Evolutionary conservation across 2,797 vertebrate species (phyloP).

Genomic region (Malurus leucopterus): DNA sequence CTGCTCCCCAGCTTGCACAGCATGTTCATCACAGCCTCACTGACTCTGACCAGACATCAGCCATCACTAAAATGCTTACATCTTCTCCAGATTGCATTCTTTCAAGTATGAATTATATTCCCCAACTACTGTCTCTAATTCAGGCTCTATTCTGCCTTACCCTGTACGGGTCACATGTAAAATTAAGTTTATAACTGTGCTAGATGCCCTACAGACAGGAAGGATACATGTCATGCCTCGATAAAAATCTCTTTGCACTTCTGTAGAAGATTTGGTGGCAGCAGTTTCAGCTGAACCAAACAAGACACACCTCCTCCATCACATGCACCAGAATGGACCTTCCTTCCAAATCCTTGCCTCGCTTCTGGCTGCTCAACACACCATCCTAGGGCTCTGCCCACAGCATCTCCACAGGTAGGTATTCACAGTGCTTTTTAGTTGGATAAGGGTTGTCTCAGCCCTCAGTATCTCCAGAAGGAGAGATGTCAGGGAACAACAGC

Average conservation of each 20-base stretch:
- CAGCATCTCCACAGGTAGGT: not conserved
- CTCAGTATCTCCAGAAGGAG: not conserved
- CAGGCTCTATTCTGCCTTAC: not conserved
- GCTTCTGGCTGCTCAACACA: not conserved
- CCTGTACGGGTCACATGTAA: not conserved
- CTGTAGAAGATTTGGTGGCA: not conserved
- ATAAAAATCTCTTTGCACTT: not conserved
- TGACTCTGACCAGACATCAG: not conserved
- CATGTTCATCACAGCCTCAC: not conserved
- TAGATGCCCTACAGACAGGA: not conserved
- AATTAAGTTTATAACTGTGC: not conserved
- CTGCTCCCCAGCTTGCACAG: not conserved
- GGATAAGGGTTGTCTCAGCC: not conserved
- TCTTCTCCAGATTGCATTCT: not conserved
- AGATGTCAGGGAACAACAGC: not conserved
- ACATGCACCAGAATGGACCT: not conserved
- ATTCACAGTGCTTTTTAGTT: rapidly evolving
- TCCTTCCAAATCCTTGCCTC: not conserved
- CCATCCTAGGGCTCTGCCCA: not conserved
- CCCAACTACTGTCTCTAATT: not conserved
- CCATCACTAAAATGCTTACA: not conserved
- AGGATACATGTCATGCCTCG: not conserved
- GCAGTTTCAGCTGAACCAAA: not conserved
- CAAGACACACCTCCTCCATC: not conserved
- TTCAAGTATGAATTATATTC: not conserved